Conservation (phyloP, 1,140 invertebrate genomes). For the Atta cephalotes region DNA sequence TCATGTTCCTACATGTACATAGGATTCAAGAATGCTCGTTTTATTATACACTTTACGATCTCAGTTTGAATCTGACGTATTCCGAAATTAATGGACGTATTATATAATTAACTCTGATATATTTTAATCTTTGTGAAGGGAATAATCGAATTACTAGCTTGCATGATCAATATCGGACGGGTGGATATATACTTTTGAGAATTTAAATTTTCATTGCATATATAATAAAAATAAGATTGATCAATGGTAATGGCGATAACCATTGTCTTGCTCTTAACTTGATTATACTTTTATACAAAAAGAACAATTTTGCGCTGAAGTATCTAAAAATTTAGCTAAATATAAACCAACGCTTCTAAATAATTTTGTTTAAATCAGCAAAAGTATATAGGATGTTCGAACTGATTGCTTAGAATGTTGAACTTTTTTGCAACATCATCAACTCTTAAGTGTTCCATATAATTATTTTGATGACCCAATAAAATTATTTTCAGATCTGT, state of each 20-base stretch:
- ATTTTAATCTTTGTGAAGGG: not conserved
- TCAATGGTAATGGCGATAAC: not conserved
- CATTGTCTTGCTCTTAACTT: not conserved
- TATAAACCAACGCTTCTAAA: too few relatives aligned
- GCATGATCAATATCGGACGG: conserved; percentile 4
- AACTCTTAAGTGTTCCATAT: too few relatives aligned
- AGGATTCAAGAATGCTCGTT: not conserved
- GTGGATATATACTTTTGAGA: not conserved
- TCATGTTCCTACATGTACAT: not conserved
- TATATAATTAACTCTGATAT: not conserved
- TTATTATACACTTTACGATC: not conserved
- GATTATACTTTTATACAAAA: not conserved
- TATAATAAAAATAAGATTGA: conserved; percentile 19
- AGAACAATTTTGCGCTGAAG: too few relatives aligned
- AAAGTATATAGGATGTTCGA: too few relatives aligned
- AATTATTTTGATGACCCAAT: too few relatives aligned
- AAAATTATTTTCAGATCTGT: too few relatives aligned
- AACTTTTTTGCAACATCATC: too few relatives aligned
- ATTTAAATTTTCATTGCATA: not conserved
- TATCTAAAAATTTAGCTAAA: too few relatives aligned
- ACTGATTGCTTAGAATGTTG: too few relatives aligned
- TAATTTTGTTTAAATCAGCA: too few relatives aligned
- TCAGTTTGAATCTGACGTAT: not conserved
- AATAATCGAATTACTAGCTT: not conserved
- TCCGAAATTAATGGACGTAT: not conserved